Base-by-base conservation (phyloP, 2,888 invertebrate genomes). In the Ormyrus labotus region DNA sequence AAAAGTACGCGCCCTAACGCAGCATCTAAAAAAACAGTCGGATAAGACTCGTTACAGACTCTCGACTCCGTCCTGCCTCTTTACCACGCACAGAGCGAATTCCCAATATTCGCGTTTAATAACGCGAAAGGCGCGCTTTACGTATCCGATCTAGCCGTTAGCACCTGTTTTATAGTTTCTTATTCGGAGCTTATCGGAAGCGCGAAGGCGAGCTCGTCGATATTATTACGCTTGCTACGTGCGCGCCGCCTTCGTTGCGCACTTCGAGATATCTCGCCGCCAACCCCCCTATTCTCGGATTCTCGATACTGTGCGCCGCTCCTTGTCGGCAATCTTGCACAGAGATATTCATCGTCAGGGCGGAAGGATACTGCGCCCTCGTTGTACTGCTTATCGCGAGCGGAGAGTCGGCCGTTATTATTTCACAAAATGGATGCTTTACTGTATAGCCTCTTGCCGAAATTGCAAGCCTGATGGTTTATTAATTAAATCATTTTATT, bases 151-250 rank as follows among this genome's bases (percentile, higher is more conserved):
- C 34, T 34, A 34, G n/a, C 10, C 47, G n/a, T 58, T 58, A 34
- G 34, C 34, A n/a, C 61, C 47, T 69, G 68, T 68, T 79, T 79
- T 79, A 79, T 79, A 73, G 73, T 53, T 79, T 73, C 73, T 79
- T 79, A 79, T 79, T 79, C 69, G 73, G 73, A 55, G 48, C 34
- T 10, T 19, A 6, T 47, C 34, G 34, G 47, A 55, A 55, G 48
- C 45, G 13, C 6, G n/a, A 19, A 6, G 5, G 13, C 50, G n/a
- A 67, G 13, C 34, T 67, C 57, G 55, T 68, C 78, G 78, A 79
- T 79, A 73, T 73, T 63, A 63, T 79, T 68, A 68, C 64, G 65
- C 69, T 45, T 47, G 53, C 34, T 57, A 65, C 57, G 48, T 57
- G 65, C 45, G 45, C 11, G 7, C 13, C 53, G 60, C n/a, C 50